Evolutionary conservation across 2,888 invertebrate species (phyloP).

Genomic region (Ametastegia equiseti): DNA sequence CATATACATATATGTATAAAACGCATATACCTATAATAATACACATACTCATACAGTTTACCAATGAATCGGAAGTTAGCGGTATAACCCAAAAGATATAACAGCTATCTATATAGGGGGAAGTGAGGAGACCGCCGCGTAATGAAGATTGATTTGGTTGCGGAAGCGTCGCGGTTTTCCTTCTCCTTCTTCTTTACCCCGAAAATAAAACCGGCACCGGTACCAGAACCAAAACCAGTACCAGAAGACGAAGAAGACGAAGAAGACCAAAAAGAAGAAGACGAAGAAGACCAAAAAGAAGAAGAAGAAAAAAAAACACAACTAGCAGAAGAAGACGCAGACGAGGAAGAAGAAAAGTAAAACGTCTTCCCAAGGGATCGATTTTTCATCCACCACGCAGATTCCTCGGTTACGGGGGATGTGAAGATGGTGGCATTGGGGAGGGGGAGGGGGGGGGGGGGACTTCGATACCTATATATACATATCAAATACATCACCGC

Average conservation of each 20-base stretch:
- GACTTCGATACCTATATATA: neutral
- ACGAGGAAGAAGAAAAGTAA: conserved; percentile 41
- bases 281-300: neutral
- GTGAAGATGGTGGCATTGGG: too few species aligned
- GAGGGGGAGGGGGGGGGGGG: conserved; percentile 13
- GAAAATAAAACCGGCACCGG: conserved; percentile 36
- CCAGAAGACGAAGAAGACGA: conserved; percentile 17
- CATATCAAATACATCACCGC: neutral
- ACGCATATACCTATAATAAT: too few species aligned
- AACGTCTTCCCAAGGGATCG: neutral
- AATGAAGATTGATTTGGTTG: conserved; percentile 30
- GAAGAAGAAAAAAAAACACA: conserved; percentile 11
- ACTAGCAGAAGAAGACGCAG: too few species aligned
- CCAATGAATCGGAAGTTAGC: neutral
- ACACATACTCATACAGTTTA: too few species aligned
- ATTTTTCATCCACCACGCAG: conserved; percentile 15
- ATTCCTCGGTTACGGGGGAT: too few species aligned
- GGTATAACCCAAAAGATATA: neutral
- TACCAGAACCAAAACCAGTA: too few species aligned
- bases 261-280: conserved; percentile 41
- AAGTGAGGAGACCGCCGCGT: neutral
- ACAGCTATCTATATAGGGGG: neutral
- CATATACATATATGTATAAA: neutral
- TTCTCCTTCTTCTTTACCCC: too few species aligned
- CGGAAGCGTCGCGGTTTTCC: neutral